Conservation (phyloP, 1,140 invertebrate species). For the Whitmania pigra region DNA sequence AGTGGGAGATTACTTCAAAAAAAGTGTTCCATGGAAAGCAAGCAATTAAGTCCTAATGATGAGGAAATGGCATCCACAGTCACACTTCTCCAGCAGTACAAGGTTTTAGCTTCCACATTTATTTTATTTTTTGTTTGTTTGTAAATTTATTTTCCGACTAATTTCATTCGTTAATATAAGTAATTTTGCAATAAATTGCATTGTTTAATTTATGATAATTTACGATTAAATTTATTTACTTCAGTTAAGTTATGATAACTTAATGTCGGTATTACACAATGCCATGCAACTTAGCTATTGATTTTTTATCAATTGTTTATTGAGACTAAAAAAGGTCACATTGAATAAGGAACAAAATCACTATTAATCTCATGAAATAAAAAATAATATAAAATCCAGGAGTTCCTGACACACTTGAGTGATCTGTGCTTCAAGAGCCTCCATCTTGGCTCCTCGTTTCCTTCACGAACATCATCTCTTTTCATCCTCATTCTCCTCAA, state of each 20-base stretch:
- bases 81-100: background rate
- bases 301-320: no score
- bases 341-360: background rate
- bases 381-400: constrained; percentile 21
- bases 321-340: no score
- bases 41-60: background rate
- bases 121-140: background rate
- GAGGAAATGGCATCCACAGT: background rate
- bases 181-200: background rate
- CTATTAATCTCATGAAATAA: background rate
- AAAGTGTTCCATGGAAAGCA: background rate
- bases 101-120: background rate
- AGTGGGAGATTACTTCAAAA: constrained; percentile 12
- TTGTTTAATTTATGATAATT: background rate
- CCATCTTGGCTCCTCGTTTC: constrained; percentile 57
- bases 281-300: background rate
- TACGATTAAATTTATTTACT: no score
- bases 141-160: background rate
- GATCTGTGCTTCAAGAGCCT: constrained; percentile 49
- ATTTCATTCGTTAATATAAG: background rate
- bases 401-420: constrained; percentile 46
- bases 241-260: background rate
- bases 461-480: constrained; percentile 53
- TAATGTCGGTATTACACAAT: background rate
- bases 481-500: constrained; percentile 43